Evolutionary conservation across 37 sponge, comb jelly and placozoan species (phyloP).

Genomic region (Aplysina aerophoba): DNA sequence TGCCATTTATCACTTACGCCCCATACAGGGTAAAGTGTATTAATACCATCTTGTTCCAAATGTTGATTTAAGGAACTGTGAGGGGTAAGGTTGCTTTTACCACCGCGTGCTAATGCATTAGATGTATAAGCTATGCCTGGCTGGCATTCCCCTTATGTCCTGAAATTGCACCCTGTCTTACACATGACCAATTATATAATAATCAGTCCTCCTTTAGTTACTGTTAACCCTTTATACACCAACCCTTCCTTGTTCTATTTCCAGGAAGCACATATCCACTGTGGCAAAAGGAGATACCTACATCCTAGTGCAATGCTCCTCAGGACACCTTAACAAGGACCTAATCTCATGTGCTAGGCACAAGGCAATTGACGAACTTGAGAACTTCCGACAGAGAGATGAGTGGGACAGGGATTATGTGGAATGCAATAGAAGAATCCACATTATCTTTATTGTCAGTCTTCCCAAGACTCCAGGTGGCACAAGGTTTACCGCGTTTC

Average conservation of each 20-base stretch:
- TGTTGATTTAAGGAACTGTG: too few species aligned
- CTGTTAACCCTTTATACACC: too few species aligned
- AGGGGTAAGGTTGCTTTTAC: too few species aligned
- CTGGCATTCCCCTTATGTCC: too few species aligned
- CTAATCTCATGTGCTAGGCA: conserved; percentile 90
- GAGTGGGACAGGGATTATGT: neutral
- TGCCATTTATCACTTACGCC: too few species aligned
- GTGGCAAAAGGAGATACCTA: neutral
- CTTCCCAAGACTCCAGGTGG: conserved; percentile 53
- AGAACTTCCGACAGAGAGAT: conserved; percentile 3
- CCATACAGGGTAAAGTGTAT: too few species aligned
- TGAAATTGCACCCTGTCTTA: too few species aligned
- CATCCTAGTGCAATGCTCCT: conserved; percentile 83
- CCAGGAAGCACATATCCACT: neutral
- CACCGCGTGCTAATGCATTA: too few species aligned
- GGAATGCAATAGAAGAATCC: conserved; percentile 18
- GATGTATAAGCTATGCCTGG: too few species aligned
- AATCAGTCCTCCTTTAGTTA: too few species aligned
- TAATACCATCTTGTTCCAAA: too few species aligned
- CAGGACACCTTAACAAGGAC: conserved; percentile 77
- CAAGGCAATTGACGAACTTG: conserved; percentile 60
- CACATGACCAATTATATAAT: too few species aligned
- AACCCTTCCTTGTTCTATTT: neutral
- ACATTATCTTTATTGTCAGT: conserved; percentile 68
- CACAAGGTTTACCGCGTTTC: conserved; percentile 68